Evolutionary conservation across 2,113 vertebrate genomes (phyloP), one percentile per base, ranked within the genome.

Genomic region (Pterocles orientalis): DNA sequence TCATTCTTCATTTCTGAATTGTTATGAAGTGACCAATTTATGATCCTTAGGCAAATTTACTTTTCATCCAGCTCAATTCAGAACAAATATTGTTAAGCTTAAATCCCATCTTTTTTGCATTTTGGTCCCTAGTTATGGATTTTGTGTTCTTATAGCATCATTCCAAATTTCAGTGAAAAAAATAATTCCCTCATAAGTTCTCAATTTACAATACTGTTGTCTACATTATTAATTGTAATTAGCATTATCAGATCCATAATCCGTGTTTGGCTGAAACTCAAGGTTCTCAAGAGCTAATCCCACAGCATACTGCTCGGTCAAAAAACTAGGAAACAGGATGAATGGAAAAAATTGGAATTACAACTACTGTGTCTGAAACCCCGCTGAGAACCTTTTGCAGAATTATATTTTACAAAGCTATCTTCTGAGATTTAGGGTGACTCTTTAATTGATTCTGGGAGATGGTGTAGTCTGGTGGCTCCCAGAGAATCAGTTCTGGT

Each of bases 171-270:
- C 60, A 81, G 17, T 72, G 45, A 56, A 28, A 86, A 56, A 89
- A 81, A 51, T 54, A 90, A 83, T 90, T 90, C 39, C 3, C 2
- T 36, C 19, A 8, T 83, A 90, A 82, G 9, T 61, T 92, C 43
- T 88, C 47, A 65, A 53, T 83, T 88, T 90, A 84, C 39, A 86
- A 14, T 92, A 68, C 6, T 48, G 41, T 48, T 64, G 43, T 51
- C 47, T 57, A 66, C 36, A 47, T 88, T 78, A 88, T 96, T 95
- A 94, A 64, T 50, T 86, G 34, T 75, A 92, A 88, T 93, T 88
- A 93, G 28, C 33, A 56, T 88, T 96, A 93, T 94, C 95, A 88
- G 86, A 83, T 88, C 86, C 41, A 47, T 94, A 94, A 96, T 95
- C 84, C 87, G 33, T 31, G 43, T 90, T 86, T 96, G 92, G 75